Conservation (phyloP, 2,797 vertebrate species). For the Tadarida brasiliensis region DNA sequence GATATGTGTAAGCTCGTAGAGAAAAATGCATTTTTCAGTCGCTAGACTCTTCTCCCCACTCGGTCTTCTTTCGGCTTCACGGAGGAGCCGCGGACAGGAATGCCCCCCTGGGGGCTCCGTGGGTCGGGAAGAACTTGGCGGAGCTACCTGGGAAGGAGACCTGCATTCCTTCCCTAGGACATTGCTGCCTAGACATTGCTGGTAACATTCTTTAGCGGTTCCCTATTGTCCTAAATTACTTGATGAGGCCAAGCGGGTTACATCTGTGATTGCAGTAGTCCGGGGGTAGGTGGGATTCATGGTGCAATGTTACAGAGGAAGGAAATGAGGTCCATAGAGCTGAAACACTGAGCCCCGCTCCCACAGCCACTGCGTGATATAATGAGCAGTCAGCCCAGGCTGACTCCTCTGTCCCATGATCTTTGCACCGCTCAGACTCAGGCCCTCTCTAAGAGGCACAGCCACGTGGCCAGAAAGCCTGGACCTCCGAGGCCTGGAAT, state of each 20-base stretch:
- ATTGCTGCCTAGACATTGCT: not conserved
- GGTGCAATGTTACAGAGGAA: not conserved
- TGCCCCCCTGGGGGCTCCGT: accelerated
- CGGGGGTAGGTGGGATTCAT: not conserved
- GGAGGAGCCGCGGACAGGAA: not conserved
- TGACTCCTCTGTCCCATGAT: not conserved
- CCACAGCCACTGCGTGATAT: no score
- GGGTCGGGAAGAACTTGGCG: not conserved
- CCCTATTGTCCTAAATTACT: not conserved
- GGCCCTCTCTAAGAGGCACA: not conserved
- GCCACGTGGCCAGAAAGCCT: not conserved
- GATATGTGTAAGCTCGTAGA: constrained; percentile 58
- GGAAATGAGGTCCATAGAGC: not conserved
- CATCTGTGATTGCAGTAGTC: not conserved
- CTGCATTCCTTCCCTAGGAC: not conserved
- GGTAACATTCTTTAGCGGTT: not conserved
- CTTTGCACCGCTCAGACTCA: not conserved
- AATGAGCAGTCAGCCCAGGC: not conserved
- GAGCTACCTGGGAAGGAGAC: not conserved
- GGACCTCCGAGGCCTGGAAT: not conserved
- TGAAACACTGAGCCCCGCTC: not conserved
- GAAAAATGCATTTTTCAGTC: constrained; percentile 38
- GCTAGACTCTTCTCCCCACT: not conserved
- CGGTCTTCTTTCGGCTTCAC: not conserved
- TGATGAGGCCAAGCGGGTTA: not conserved